Conservation (phyloP, 2,797 vertebrate species). For the Ctenopoma kingsleyae region DNA sequence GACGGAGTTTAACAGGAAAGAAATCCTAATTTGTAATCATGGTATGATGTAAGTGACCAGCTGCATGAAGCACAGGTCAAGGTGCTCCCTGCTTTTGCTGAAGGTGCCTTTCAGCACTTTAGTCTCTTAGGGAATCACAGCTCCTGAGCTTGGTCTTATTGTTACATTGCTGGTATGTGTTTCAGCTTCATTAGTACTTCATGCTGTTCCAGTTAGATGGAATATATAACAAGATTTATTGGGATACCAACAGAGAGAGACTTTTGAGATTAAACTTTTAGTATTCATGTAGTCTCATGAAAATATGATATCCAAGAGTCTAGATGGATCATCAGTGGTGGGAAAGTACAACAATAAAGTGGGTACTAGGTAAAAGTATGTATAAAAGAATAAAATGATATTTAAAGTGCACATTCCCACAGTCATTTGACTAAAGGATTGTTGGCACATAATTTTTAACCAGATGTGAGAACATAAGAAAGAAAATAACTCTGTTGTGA, state of each 20-base stretch:
- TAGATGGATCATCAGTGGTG: background rate
- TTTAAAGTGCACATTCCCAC: background rate
- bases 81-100: background rate
- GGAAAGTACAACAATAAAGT: background rate
- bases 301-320: background rate
- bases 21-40: background rate
- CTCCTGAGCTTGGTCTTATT: too few species aligned
- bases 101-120: background rate
- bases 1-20: background rate
- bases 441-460: too few species aligned
- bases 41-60: conserved; percentile 3
- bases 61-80: background rate
- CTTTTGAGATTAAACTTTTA: background rate
- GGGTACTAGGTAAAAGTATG: background rate
- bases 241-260: background rate
- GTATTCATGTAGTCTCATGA: background rate
- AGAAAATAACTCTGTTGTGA: too few species aligned
- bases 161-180: too few species aligned
- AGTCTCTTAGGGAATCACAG: too few species aligned
- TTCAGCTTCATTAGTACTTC: too few species aligned
- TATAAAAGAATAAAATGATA: background rate
- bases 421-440: background rate
- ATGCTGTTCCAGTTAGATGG: too few species aligned
- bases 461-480: too few species aligned
- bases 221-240: too few species aligned